Evolutionary conservation across 2,888 invertebrate species (phyloP), one percentile per base, ranked within the genome.

Genomic region (Diaprepes abbreviatus): DNA sequence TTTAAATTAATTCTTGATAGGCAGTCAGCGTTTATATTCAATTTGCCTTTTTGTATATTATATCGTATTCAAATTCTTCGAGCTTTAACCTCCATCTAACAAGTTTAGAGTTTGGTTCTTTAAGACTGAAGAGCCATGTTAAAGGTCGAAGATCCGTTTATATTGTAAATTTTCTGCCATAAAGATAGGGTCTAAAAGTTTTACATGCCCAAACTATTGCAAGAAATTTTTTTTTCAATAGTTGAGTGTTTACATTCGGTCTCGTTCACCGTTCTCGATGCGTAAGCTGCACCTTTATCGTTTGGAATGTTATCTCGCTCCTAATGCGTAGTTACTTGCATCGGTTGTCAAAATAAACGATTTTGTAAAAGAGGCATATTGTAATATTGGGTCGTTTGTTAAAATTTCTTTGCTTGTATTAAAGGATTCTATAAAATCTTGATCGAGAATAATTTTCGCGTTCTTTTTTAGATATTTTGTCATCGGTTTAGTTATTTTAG

Each of bases 251-350:
- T 77, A 19, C 52, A 71, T 71, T 79, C 77, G 0, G 75, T 52
- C 38, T 73, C 70, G 57, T 78, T 79, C 21, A 80, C 58, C 5
- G 77, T 77, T 35, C 79, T 54, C n/a, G 75, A 76, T 3, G 79
- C 77, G 48, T 76, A 81, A 7, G 78, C 75, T 6, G 81, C 71
- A 4, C 80, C 80, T 24, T 73, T 66, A 31, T 82, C 81, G 6
- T 28, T 28, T 4, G 28, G 28, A 6, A 28, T 6, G 6, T 6
- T 28, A 10, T 62, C 71, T 70, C 4, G 77, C 74, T 12, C 77
- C 79, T 19, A 77, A 73, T 3, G 77, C 40, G 4, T 33, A 38
- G 40, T 28, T 55, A 5, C 31, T 31, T 16, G 55, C 35, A 19
- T 55, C 55, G 78, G 55, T 82, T 4, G 76, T 79, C 9, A 79